These are phyloP conservation scores for Platyrinchus mystaceus DNA, from an alignment of 2,797 vertebrate genomes.

Conservation along the genomic window DNA sequence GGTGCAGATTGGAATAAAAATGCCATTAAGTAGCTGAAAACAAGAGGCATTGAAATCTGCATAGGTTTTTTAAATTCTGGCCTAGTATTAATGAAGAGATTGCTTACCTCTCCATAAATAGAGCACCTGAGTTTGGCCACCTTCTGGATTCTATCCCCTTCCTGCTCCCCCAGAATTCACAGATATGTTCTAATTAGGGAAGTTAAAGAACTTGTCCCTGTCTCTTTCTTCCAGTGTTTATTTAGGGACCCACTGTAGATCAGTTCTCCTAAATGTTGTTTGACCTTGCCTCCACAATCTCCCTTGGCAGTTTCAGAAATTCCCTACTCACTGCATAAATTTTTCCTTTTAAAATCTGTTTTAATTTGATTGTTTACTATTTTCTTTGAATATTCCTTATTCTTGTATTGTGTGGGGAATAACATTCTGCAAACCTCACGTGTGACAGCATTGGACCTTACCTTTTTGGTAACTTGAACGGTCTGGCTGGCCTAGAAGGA, in stretches of 20 bases:
- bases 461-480: constrained; percentile 96
- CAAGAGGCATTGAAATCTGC: neutral
- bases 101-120: neutral
- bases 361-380: neutral
- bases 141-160: neutral
- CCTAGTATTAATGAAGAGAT: neutral
- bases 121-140: neutral
- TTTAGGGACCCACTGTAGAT: neutral
- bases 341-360: neutral
- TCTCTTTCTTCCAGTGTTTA: neutral
- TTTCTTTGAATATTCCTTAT: neutral
- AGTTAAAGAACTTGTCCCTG: neutral
- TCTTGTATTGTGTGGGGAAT: neutral
- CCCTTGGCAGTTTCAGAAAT: neutral
- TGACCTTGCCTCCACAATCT: neutral
- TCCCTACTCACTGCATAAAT: neutral
- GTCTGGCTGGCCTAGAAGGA: constrained; percentile 85
- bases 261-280: neutral
- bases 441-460: constrained; percentile 67
- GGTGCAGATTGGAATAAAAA: neutral
- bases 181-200: neutral
- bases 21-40: neutral
- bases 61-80: neutral
- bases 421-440: neutral
- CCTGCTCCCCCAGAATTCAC: neutral